A percentile compares a stretch with the other conserved stretches of the same genome.
Evolutionary conservation across 2,113 vertebrate genomes (phyloP).

Genomic region (Ceyx cyanopectus): DNA sequence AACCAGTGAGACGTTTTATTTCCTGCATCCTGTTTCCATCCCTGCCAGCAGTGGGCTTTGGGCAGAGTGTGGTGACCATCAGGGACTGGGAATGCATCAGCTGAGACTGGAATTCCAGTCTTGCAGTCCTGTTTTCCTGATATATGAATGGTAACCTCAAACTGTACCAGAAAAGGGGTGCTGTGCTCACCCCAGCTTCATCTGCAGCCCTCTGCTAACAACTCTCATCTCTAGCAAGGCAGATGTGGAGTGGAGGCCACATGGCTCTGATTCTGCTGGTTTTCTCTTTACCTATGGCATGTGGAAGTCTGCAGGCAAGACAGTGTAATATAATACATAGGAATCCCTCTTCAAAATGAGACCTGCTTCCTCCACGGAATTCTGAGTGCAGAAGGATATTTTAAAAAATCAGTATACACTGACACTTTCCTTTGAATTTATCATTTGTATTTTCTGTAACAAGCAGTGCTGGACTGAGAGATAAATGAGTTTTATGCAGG

Average conservation of each 20-base stretch:
- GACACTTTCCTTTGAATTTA: background rate
- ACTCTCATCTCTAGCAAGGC: background rate
- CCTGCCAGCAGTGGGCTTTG: background rate
- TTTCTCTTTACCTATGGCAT: background rate
- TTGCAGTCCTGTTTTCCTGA: background rate
- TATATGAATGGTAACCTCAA: background rate
- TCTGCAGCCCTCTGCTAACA: background rate
- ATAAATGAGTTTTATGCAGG: background rate
- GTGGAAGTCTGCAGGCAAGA: background rate
- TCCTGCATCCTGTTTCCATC: background rate
- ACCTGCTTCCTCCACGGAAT: background rate
- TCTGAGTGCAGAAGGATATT: background rate
- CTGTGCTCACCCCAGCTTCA: background rate
- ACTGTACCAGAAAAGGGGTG: background rate
- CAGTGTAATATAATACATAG: background rate
- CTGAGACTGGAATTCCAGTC: background rate
- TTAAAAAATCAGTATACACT: background rate
- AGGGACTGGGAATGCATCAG: background rate
- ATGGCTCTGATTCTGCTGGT: background rate
- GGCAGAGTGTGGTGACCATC: background rate
- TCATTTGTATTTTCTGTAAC: slow-evolving; percentile 34
- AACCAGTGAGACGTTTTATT: background rate
- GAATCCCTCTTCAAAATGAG: slow-evolving; percentile 23
- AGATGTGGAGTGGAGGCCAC: background rate
- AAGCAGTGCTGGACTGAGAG: background rate